Conservation (phyloP, 1,140 invertebrate species). For the Magallana gigas region DNA sequence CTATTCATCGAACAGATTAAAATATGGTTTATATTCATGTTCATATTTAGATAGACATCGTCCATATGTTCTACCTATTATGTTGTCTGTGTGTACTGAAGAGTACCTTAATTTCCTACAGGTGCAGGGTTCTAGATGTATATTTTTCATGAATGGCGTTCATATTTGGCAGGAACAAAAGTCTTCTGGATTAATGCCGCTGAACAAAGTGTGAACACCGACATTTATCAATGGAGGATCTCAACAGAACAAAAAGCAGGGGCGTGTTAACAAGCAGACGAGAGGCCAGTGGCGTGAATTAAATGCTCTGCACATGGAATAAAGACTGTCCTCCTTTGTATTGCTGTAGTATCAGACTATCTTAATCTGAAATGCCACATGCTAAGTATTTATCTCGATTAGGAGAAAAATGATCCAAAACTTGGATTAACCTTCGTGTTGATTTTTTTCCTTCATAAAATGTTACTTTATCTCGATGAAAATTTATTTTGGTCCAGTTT, state of each 20-base stretch:
- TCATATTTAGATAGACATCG: slow-evolving; percentile 31
- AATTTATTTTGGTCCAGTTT: slow-evolving; percentile 13
- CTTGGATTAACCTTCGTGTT: background rate
- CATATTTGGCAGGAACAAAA: slow-evolving; percentile 19
- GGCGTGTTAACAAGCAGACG: slow-evolving; percentile 14
- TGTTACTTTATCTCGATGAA: slow-evolving; percentile 22
- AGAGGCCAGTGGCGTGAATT: slow-evolving; percentile 11
- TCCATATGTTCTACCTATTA: slow-evolving; percentile 19
- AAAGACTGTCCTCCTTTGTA: slow-evolving; percentile 6
- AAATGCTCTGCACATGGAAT: slow-evolving; percentile 29
- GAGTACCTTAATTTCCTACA: slow-evolving; percentile 16
- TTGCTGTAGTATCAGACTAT: background rate
- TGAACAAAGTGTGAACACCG: slow-evolving; percentile 30
- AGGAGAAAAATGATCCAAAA: slow-evolving; percentile 2
- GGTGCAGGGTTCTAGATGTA: background rate
- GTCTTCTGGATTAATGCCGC: slow-evolving; percentile 14
- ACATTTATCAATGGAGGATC: slow-evolving; percentile 28
- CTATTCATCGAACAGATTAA: slow-evolving; percentile 12
- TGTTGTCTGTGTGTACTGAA: slow-evolving; percentile 10
- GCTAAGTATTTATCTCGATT: background rate
- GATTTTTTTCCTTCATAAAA: slow-evolving; percentile 10
- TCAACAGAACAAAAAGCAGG: slow-evolving; percentile 9
- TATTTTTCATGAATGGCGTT: slow-evolving; percentile 31
- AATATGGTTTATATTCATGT: background rate
- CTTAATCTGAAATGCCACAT: slow-evolving; percentile 34